Conservation (phyloP, 2,797 vertebrate genomes). For the Molossus molossus region DNA sequence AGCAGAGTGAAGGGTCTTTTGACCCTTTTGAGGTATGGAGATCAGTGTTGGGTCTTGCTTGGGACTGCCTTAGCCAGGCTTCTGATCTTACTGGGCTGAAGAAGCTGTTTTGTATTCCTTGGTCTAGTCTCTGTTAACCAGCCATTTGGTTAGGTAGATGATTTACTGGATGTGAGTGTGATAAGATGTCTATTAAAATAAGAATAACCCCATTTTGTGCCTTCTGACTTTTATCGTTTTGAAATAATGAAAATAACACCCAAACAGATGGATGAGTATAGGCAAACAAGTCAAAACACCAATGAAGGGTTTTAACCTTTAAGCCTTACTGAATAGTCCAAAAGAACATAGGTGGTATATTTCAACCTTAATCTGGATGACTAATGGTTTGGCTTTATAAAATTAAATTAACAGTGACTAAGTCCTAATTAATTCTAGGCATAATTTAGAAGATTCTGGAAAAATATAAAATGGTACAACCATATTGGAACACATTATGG, state of each 20-base stretch:
- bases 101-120: neutral
- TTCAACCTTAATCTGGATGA: slow-evolving; percentile 3
- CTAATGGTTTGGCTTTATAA: neutral
- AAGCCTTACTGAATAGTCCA: neutral
- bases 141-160: neutral
- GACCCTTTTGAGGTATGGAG: neutral
- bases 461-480: neutral
- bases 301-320: neutral
- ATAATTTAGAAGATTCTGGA: neutral
- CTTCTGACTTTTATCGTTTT: neutral
- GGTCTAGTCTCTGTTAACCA: neutral
- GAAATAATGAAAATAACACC: neutral
- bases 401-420: neutral
- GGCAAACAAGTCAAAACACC: neutral
- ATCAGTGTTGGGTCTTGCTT: neutral
- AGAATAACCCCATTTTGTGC: neutral
- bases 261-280: neutral
- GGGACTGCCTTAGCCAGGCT: neutral
- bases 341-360: neutral
- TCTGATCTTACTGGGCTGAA: neutral
- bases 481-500: neutral
- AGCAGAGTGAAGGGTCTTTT: neutral
- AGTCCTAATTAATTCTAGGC: neutral
- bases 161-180: neutral
- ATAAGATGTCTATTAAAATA: neutral